Percentiles rank a stretch among this genome's conserved stretches.
Evolutionary conservation across 2,888 invertebrate genomes (phyloP).

Genomic region (Tineola bisselliella): DNA sequence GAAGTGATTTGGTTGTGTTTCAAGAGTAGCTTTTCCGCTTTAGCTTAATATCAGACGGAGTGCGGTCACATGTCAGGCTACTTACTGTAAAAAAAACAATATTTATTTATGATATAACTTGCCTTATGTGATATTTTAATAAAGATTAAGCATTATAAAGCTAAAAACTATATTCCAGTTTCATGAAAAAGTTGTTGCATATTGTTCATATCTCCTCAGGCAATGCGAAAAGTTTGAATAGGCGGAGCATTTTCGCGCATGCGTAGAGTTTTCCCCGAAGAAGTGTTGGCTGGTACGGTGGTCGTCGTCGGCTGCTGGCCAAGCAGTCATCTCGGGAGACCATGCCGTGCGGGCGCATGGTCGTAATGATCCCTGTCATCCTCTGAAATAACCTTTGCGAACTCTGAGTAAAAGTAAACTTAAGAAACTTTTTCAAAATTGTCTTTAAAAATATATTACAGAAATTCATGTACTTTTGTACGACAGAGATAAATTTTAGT

Average conservation of each 20-base stretch:
- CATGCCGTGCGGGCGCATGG: slow-evolving; percentile 44
- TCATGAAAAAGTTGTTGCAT: not conserved
- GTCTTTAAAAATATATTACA: not conserved
- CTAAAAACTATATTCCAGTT: not conserved
- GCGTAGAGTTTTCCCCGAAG: slow-evolving; percentile 43
- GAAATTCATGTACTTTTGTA: slow-evolving; percentile 4
- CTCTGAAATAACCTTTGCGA: not conserved
- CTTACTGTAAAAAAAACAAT: too few relatives aligned
- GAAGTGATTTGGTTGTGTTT: too few relatives aligned
- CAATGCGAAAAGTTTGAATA: slow-evolving; percentile 38
- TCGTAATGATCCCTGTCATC: not conserved
- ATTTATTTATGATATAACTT: too few relatives aligned
- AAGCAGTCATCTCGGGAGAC: slow-evolving; percentile 50
- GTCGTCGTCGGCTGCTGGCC: slow-evolving; percentile 37
- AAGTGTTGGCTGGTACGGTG: slow-evolving; percentile 40
- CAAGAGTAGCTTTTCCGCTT: too few relatives aligned
- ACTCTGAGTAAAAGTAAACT: not conserved
- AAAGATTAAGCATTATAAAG: not conserved
- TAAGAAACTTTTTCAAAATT: not conserved
- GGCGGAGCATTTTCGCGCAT: slow-evolving; percentile 46
- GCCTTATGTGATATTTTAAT: too few relatives aligned
- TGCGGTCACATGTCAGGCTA: too few relatives aligned
- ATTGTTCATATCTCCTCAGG: not conserved
- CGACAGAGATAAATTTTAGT: too few relatives aligned
- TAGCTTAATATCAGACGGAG: too few relatives aligned